A percentile compares a stretch with the other conserved stretches of the same genome.
Conservation (phyloP, 1,140 invertebrate species). For the Scaptomyza pallida region DNA sequence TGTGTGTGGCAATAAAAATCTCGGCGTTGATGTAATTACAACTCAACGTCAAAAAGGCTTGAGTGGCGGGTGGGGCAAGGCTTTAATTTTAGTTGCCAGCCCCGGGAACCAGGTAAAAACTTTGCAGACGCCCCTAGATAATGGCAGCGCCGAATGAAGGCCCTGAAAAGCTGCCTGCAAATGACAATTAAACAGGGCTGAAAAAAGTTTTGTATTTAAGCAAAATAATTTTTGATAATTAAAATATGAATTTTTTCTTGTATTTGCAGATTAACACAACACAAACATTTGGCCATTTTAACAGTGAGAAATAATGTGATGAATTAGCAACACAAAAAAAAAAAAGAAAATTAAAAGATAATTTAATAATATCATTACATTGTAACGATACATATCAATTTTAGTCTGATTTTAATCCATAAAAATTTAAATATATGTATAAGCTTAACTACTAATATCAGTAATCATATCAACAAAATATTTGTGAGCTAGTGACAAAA, state of each 20-base stretch:
- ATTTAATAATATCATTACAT: slow-evolving; percentile 25
- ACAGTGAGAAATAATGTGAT: slow-evolving; percentile 2
- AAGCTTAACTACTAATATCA: slow-evolving; percentile 24
- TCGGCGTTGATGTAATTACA: slow-evolving; percentile 73
- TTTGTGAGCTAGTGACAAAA: slow-evolving; percentile 16
- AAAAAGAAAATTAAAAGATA: slow-evolving; percentile 3
- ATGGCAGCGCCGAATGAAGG: slow-evolving; percentile 15
- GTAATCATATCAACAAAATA: slow-evolving; percentile 29
- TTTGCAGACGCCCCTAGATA: slow-evolving; percentile 52
- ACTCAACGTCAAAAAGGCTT: slow-evolving; percentile 48
- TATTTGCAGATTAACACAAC: slow-evolving; percentile 30
- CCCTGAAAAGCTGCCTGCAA: not conserved
- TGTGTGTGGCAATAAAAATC: slow-evolving; percentile 65
- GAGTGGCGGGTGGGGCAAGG: slow-evolving; percentile 27
- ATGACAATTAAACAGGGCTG: slow-evolving; percentile 17
- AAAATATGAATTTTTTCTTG: not conserved
- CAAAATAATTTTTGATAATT: too few relatives aligned
- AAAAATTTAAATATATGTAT: slow-evolving; percentile 17
- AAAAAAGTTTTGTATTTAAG: slow-evolving; percentile 4
- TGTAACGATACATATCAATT: slow-evolving; percentile 78
- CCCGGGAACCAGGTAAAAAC: slow-evolving; percentile 33
- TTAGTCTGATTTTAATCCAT: slow-evolving; percentile 65
- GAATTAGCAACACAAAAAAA: slow-evolving; percentile 3
- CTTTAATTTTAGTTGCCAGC: slow-evolving; percentile 44
- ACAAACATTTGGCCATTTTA: not conserved